Evolutionary conservation across 2,888 invertebrate species (phyloP), one percentile per base, ranked within the genome.

Genomic region (Ditula angustiorana): DNA sequence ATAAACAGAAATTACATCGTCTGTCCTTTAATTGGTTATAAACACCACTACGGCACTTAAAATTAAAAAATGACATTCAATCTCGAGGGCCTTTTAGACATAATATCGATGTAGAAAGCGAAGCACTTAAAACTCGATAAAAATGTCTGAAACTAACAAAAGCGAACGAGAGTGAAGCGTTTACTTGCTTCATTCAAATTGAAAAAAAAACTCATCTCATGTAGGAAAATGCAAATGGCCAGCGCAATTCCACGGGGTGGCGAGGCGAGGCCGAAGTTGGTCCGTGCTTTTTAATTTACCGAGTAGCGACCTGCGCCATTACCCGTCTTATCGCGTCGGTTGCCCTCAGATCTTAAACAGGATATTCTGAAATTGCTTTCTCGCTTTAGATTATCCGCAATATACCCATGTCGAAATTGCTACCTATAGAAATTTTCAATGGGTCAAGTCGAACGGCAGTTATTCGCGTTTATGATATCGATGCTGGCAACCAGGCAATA

Each of bases 251-350:
- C 76, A 73, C 74, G 70, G 61, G 67, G 58, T 61, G 69, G 44
- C 61, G 70, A 67, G 74, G 72, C 74, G 78, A 73, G 75, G 78
- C 67, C 72, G 70, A 79, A 83, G 78, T 80, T 78, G 73, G 75
- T 72, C 77, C 77, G 76, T 82, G 82, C 80, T 85, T 88, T 87
- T 89, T 88, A 87, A 88, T 88, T 87, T 85, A 85, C 82, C 79
- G 78, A 86, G 84, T 82, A 46, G 55, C 46, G 23, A 62, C 56
- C 49, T 62, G 83, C 78, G 77, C 81, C 79, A 84, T 86, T 86
- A 82, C 80, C 73, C 71, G 73, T 81, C 77, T 83, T 86, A 86
- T 87, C 86, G 81, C 71, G 69, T 76, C 80, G 76, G 77, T 77
- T 75, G 80, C 78, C 78, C 78, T 75, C 77, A 81, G 80, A 85